phyloP scores from a whole-genome alignment of 2,888 invertebrate species.

The Limenitis camilla region DNA sequence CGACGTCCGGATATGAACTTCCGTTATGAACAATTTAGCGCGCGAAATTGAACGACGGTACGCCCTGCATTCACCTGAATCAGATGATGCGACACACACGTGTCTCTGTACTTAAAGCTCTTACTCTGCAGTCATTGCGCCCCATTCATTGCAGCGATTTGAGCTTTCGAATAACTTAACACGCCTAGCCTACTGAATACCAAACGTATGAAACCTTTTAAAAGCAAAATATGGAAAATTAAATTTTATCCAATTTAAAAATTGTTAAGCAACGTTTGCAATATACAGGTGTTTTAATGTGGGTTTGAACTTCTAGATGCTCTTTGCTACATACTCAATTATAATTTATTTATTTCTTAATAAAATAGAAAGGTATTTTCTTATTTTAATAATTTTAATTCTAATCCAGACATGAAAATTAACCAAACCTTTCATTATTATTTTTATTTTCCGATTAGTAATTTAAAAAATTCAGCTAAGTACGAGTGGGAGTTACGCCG shows the following conservation, averaged over 20 bases:
- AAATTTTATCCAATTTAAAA: slow-evolving; percentile 51
- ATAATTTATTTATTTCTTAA: too few relatives aligned
- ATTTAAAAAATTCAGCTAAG: too few relatives aligned
- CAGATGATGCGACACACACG: slow-evolving; percentile 47
- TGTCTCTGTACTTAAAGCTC: slow-evolving; percentile 31
- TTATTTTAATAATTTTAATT: too few relatives aligned
- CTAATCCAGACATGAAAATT: too few relatives aligned
- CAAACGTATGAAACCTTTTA: slow-evolving; percentile 49
- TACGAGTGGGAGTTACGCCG: too few relatives aligned
- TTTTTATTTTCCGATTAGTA: too few relatives aligned
- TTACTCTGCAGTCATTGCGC: slow-evolving; percentile 35
- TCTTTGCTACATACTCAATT: too few relatives aligned
- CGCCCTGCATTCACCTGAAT: slow-evolving; percentile 60
- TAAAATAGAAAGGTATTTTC: too few relatives aligned
- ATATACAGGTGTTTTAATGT: too few relatives aligned
- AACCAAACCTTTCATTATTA: too few relatives aligned
- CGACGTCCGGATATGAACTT: slow-evolving; percentile 87
- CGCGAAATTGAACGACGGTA: slow-evolving; percentile 76
- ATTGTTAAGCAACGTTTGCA: slow-evolving; percentile 24
- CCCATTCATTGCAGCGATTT: slow-evolving; percentile 46
- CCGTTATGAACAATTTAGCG: slow-evolving; percentile 89
- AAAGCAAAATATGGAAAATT: slow-evolving; percentile 44
- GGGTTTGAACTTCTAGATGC: too few relatives aligned
- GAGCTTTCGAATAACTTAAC: slow-evolving; percentile 45
- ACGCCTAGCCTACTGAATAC: slow-evolving; percentile 42